Evolutionary conservation across 64 coral and sea anemone species (phyloP).

Genomic region (Anthopleura sola): DNA sequence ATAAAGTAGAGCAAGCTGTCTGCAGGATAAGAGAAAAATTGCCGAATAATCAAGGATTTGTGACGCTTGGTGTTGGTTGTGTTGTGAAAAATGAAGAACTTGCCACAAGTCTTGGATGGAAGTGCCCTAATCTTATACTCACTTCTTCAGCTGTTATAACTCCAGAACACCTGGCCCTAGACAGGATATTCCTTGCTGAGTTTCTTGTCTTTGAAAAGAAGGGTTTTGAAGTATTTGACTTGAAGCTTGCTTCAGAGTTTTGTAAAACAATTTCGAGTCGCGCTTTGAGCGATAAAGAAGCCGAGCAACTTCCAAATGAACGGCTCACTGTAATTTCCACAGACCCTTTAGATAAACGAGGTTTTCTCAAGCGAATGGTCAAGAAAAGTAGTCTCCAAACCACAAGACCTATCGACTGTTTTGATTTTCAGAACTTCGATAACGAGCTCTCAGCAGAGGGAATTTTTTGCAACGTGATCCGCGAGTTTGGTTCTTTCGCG

Average conservation of each 20-base stretch:
- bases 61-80: conserved; percentile 73
- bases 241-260: conserved; percentile 66
- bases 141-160: conserved; percentile 65
- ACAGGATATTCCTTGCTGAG: conserved; percentile 65
- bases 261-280: conserved; percentile 45
- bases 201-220: conserved; percentile 72
- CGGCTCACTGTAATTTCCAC: conserved; percentile 61
- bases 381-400: conserved; percentile 85
- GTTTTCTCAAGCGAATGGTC: conserved; percentile 86
- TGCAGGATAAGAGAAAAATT: conserved; percentile 87
- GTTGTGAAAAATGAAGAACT: conserved; percentile 58
- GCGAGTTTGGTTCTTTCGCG: conserved; percentile 27
- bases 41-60: conserved; percentile 60
- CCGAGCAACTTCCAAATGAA: background rate
- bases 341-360: conserved; percentile 79
- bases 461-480: conserved; percentile 50
- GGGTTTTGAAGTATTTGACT: conserved; percentile 76
- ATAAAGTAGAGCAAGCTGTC: conserved; percentile 71
- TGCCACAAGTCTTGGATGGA: conserved; percentile 66
- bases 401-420: conserved; percentile 64
- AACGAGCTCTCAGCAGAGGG: conserved; percentile 24
- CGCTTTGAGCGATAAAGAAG: conserved; percentile 23
- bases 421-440: conserved; percentile 1
- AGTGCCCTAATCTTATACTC: conserved; percentile 62
- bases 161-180: conserved; percentile 56